phyloP scores from a whole-genome alignment of 2,888 invertebrate species.

The Bombylius discolor region DNA sequence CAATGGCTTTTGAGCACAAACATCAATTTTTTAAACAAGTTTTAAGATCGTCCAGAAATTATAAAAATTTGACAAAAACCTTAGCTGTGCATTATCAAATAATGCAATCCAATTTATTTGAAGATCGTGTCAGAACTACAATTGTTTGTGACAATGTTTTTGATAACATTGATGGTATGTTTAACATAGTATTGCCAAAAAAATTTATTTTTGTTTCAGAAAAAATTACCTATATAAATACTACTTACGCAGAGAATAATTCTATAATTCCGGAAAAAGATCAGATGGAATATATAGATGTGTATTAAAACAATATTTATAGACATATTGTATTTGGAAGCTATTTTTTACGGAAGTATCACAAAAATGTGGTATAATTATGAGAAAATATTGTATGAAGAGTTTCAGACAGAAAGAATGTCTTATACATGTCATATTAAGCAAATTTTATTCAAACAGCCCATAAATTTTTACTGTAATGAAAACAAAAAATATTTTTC shows the following conservation, averaged over 20 bases:
- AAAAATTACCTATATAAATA: background rate
- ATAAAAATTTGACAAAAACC: conserved; percentile 10
- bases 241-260: background rate
- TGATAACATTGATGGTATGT: background rate
- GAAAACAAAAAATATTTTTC: background rate
- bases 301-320: no score
- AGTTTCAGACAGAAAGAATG: no score
- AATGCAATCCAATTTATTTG: background rate
- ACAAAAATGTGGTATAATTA: no score
- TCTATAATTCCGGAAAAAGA: background rate
- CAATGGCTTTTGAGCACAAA: conserved; percentile 19
- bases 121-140: background rate
- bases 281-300: background rate
- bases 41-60: conserved; percentile 14
- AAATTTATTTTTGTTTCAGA: background rate
- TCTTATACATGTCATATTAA: no score
- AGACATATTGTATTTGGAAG: no score
- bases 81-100: background rate
- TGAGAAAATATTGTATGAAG: no score
- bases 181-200: background rate
- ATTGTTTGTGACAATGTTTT: background rate
- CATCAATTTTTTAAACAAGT: conserved; percentile 18
- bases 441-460: no score
- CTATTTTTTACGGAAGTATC: no score
- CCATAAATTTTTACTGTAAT: no score